A percentile compares a stretch with the other conserved stretches of the same genome.
Conservation (phyloP, 2,888 invertebrate species). For the Ceramica pisi region DNA sequence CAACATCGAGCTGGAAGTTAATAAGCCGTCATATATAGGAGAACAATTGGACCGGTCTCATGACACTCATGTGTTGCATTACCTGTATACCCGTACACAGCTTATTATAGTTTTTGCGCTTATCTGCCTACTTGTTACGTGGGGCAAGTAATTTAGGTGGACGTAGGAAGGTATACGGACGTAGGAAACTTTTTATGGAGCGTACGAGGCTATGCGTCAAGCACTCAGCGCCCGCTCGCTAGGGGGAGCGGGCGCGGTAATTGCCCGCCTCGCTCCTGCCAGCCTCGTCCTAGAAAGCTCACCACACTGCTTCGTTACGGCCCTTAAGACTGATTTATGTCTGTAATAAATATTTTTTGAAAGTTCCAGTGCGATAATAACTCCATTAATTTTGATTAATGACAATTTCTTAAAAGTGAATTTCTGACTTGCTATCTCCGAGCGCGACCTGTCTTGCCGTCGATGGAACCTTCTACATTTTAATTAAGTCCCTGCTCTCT, state of each 20-base stretch:
- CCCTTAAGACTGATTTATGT: constrained; percentile 90
- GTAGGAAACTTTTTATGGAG: constrained; percentile 60
- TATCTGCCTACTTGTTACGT: constrained; percentile 61
- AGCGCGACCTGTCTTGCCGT: constrained; percentile 78
- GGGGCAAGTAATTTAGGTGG: constrained; percentile 62
- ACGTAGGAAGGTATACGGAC: constrained; percentile 61
- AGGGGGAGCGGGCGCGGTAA: constrained; percentile 68
- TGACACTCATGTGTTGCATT: constrained; percentile 54
- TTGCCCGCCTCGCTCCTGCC: constrained; percentile 78
- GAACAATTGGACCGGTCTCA: constrained; percentile 60
- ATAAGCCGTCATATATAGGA: constrained; percentile 62
- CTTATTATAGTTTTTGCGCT: constrained; percentile 60
- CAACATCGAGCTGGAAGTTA: constrained; percentile 56
- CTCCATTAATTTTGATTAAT: constrained; percentile 91
- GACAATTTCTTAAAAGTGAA: constrained; percentile 90
- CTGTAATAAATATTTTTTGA: constrained; percentile 90
- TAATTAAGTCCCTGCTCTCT: constrained; percentile 82
- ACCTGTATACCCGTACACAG: constrained; percentile 55
- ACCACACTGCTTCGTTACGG: constrained; percentile 85
- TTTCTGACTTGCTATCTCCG: constrained; percentile 74
- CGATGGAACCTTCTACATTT: constrained; percentile 81
- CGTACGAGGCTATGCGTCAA: constrained; percentile 56
- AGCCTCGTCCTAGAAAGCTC: constrained; percentile 88
- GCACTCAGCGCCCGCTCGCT: constrained; percentile 11
- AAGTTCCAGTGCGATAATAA: constrained; percentile 90